These are phyloP conservation scores for Leucopsar rothschildi DNA, from an alignment of 2,113 vertebrate genomes.

Conservation along the genomic window DNA sequence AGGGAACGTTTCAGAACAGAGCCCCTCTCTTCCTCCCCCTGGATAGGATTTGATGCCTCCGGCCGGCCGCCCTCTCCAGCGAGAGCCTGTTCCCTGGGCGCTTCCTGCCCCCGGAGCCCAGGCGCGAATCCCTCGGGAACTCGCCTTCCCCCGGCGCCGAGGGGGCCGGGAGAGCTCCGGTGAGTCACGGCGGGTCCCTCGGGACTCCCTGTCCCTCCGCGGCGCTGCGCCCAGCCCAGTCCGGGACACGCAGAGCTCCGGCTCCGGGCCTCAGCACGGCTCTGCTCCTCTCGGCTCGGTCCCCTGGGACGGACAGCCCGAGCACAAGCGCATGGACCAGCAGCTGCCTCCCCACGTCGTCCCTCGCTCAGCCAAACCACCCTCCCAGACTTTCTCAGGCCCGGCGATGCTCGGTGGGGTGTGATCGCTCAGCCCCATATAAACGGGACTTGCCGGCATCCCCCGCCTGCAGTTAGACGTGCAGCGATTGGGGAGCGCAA, in stretches of 20 bases:
- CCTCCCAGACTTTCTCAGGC: rapidly evolving
- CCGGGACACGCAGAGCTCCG: neutral
- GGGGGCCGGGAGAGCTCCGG: no score
- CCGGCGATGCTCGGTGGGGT: neutral
- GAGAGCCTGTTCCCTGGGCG: rapidly evolving
- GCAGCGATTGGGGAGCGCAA: neutral
- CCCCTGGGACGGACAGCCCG: rapidly evolving
- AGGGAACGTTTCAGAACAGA: neutral
- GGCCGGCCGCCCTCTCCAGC: no score
- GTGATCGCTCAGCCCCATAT: neutral
- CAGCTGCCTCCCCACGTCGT: rapidly evolving
- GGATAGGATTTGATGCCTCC: neutral
- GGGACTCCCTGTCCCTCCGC: neutral
- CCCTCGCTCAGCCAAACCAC: neutral
- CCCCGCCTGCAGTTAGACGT: neutral
- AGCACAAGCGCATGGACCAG: neutral
- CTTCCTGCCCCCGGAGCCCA: neutral
- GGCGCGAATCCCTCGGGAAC: neutral
- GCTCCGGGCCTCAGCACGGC: neutral
- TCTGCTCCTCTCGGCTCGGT: neutral
- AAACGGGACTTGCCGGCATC: neutral
- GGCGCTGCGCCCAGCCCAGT: neutral
- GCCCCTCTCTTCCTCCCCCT: neutral
- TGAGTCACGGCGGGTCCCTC: neutral
- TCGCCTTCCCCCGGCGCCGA: neutral